A percentile compares a stretch with the other conserved stretches of the same genome.
Evolutionary conservation across 2,888 invertebrate genomes (phyloP).

Genomic region (Habrosyne pyritoides): DNA sequence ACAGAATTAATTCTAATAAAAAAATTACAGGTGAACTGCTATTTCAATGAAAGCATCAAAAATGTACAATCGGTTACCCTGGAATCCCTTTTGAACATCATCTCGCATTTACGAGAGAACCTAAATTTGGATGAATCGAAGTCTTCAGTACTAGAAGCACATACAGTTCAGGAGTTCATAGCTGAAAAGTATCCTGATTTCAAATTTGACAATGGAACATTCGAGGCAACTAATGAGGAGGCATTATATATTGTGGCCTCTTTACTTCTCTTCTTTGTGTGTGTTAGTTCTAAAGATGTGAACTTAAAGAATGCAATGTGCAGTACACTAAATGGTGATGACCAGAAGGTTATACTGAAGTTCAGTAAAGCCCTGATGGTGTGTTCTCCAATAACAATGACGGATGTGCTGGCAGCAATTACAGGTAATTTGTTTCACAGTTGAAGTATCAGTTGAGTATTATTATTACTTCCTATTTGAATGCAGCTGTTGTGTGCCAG

Average conservation of each 20-base stretch:
- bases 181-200: slow-evolving; percentile 79
- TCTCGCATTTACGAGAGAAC: slow-evolving; percentile 68
- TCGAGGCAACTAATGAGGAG: slow-evolving; percentile 50
- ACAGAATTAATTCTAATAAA: neutral
- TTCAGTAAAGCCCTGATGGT: slow-evolving; percentile 81
- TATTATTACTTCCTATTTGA: slow-evolving; percentile 18
- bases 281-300: slow-evolving; percentile 80
- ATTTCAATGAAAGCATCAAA: slow-evolving; percentile 53
- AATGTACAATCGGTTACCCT: slow-evolving; percentile 48
- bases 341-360: slow-evolving; percentile 80
- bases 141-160: slow-evolving; percentile 66
- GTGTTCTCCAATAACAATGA: slow-evolving; percentile 63
- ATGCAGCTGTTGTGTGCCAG: slow-evolving; percentile 19
- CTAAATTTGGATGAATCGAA: slow-evolving; percentile 70
- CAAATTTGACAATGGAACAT: slow-evolving; percentile 63
- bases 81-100: slow-evolving; percentile 61
- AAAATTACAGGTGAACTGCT: slow-evolving; percentile 74
- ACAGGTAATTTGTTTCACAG: slow-evolving; percentile 48
- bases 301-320: slow-evolving; percentile 83
- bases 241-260: slow-evolving; percentile 75
- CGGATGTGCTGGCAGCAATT: slow-evolving; percentile 69
- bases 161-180: slow-evolving; percentile 67
- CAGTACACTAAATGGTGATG: slow-evolving; percentile 70
- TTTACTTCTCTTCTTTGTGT: slow-evolving; percentile 78
- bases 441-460: slow-evolving; percentile 12